Base-by-base conservation (phyloP, 2,888 invertebrate genomes). In the Dugesia japonica region DNA sequence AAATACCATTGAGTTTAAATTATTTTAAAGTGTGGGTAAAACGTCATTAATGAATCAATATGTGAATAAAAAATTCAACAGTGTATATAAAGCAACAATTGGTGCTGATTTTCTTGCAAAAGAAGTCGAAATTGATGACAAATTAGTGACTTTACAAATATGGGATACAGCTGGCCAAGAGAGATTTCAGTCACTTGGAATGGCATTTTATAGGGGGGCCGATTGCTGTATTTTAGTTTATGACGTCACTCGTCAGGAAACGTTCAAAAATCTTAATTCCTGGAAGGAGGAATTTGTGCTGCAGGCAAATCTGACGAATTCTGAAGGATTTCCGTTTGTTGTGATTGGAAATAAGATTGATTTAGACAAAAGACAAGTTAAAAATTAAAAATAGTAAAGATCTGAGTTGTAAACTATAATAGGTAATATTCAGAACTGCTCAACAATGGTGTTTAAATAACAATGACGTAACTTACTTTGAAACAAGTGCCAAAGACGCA, bases 161-260 rank as follows among this genome's bases (percentile, higher is more conserved):
- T 99, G 98, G 98, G 98, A 99, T 84, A 98, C 98, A 75, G 98
- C 98, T 78, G 98, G 98, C 23, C 98, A 99, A 86, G 98, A 98
- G 85, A 89, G 98, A 82, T 98, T 99, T 86, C 98, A 98, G 86
- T 94, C 94, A 0, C 87, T 98, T 79, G 98, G 98, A 81, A 94
- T 98, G 79, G 98, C 98, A 76, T 98, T 99, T 85, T 98, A 98
- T 85, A 89, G 98, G 81, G 98, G 98, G 81, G 98, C 98, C 79
- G 98, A 98, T 87, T 98, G 97, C 86, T 97, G 85, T 87, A 95
- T 88, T 27, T 89, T 98, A 81, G 95, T 95, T 75, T 99, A 94
- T 87, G 98, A 98, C 87, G 97, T 98, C 81, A 94, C 95, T 80
- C 92, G 94, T 83, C 93, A 95, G 78, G 93, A 90, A 86, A 92